phyloP scores from a whole-genome alignment of 2,113 vertebrate genomes.

The Artemisiospiza belli region DNA sequence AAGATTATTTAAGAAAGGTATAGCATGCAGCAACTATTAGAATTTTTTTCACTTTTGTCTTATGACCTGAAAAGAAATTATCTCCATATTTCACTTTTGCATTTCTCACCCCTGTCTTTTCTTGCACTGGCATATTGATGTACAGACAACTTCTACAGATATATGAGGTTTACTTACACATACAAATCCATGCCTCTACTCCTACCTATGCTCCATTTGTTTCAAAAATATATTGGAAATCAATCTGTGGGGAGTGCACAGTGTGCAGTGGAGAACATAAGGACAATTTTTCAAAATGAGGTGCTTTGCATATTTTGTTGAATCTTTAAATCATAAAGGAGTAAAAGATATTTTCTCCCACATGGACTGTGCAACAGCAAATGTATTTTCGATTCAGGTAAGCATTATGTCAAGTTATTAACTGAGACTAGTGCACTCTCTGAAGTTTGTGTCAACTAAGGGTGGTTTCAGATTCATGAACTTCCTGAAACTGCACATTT shows the following conservation, averaged over 20 bases:
- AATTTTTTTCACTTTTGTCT: neutral
- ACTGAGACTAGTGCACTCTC: neutral
- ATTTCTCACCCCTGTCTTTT: neutral
- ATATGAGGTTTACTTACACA: neutral
- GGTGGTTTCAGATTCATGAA: neutral
- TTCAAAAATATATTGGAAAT: neutral
- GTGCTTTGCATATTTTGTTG: neutral
- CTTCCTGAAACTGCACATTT: conserved; percentile 14
- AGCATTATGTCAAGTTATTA: neutral
- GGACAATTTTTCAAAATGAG: neutral
- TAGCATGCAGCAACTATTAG: neutral
- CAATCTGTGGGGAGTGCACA: neutral
- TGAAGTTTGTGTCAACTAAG: neutral
- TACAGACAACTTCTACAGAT: neutral
- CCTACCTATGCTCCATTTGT: neutral
- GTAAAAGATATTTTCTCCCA: neutral
- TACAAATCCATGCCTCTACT: neutral
- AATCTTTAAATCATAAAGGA: neutral
- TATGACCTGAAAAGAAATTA: neutral
- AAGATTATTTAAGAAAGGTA: neutral
- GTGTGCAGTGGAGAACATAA: neutral
- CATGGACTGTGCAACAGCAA: neutral
- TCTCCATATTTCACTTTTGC: neutral
- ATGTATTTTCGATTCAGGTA: neutral
- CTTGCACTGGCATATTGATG: neutral